phyloP scores from a whole-genome alignment of 2,797 vertebrate species.

The Otolemur crassicaudatus region DNA sequence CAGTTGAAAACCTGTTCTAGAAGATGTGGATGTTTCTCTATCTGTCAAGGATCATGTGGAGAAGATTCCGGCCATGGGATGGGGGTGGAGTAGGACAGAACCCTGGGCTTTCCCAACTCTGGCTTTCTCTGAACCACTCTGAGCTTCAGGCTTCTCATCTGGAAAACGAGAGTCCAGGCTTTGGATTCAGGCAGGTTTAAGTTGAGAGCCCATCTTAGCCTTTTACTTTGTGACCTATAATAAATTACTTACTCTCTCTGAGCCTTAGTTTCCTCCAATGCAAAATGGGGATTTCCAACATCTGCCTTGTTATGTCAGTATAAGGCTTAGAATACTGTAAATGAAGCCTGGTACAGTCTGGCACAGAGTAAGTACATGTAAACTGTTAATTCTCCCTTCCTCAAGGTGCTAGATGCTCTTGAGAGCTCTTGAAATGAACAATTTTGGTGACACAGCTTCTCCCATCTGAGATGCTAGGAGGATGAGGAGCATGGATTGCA shows the following conservation, averaged over 20 bases:
- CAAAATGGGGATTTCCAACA: not conserved
- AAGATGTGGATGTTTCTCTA: not conserved
- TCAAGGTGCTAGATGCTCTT: not conserved
- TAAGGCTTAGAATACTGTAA: not conserved
- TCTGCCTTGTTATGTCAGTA: not conserved
- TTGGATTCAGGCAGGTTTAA: not conserved
- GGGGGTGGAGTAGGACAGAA: not conserved
- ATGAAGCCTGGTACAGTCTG: not conserved
- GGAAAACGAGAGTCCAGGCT: not conserved
- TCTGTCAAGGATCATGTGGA: not conserved
- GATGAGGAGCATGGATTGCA: not conserved
- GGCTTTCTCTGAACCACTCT: not conserved
- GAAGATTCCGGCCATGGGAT: not conserved
- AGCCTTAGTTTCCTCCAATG: not conserved
- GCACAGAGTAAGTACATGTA: not conserved
- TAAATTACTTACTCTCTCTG: not conserved
- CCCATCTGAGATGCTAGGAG: not conserved
- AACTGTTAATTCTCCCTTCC: not conserved
- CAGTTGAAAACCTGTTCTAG: not conserved
- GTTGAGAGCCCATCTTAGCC: not conserved
- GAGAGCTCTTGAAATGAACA: not conserved
- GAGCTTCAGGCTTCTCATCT: not conserved
- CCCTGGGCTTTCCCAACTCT: not conserved
- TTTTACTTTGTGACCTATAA: not conserved
- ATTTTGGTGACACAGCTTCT: not conserved